Conservation (phyloP, 2,888 invertebrate species). For the Temnothorax rugatulus region DNA sequence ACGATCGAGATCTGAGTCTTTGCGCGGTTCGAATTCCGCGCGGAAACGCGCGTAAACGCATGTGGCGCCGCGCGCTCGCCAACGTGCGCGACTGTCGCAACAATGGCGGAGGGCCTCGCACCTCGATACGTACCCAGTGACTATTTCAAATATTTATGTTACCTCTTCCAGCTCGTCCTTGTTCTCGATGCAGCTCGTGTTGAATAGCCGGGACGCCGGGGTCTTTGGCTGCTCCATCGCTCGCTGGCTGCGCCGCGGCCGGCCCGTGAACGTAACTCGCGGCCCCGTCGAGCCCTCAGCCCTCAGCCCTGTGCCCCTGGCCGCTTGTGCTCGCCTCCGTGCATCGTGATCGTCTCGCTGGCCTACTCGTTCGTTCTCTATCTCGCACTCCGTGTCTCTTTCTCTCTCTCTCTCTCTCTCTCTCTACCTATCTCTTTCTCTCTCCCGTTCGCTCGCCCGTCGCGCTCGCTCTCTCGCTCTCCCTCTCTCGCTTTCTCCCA, state of each 20-base stretch:
- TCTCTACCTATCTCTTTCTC: constrained; percentile 36
- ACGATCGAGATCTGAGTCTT: too few species aligned
- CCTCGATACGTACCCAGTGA: constrained; percentile 83
- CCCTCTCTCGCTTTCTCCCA: constrained; percentile 49
- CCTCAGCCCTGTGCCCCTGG: constrained; percentile 85
- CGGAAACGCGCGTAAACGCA: constrained; percentile 71
- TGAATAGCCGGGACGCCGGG: constrained; percentile 91
- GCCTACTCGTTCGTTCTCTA: constrained; percentile 61
- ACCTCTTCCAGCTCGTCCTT: constrained; percentile 97
- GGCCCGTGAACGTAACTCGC: constrained; percentile 78
- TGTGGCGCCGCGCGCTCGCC: constrained; percentile 83
- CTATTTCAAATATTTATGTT: constrained; percentile 86
- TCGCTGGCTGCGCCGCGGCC: constrained; percentile 73
- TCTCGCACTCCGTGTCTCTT: constrained; percentile 77
- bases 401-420: constrained; percentile 72
- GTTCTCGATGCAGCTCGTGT: constrained; percentile 94
- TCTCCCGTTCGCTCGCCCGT: constrained; percentile 19
- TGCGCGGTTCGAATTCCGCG: constrained; percentile 77
- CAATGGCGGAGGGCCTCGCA: constrained; percentile 85
- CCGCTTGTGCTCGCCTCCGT: constrained; percentile 83
- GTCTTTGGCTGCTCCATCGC: constrained; percentile 86
- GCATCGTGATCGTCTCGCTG: constrained; percentile 82
- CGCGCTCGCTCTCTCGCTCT: constrained; percentile 60
- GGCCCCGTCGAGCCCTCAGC: constrained; percentile 83
- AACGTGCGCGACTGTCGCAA: constrained; percentile 88